phyloP scores from a whole-genome alignment of 2,797 vertebrate genomes.

The Eospalax fontanierii region DNA sequence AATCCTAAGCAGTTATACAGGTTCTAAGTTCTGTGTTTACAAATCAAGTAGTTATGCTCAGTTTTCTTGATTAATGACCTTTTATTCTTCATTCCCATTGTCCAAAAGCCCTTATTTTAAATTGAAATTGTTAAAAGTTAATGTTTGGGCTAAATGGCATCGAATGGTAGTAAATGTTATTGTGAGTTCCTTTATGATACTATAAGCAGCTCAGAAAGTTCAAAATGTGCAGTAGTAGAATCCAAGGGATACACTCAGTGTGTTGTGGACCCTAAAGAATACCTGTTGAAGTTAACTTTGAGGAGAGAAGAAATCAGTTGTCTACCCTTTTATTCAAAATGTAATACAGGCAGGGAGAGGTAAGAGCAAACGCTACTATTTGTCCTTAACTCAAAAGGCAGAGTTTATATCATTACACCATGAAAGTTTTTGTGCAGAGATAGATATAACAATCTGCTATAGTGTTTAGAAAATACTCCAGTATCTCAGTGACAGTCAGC shows the following conservation, averaged over 20 bases:
- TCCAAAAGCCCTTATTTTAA: background rate
- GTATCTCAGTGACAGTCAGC: background rate
- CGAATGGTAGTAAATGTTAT: background rate
- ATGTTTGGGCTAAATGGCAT: background rate
- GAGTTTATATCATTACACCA: background rate
- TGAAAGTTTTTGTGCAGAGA: background rate
- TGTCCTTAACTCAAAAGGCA: background rate
- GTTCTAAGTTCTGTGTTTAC: background rate
- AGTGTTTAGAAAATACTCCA: background rate
- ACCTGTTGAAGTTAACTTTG: background rate
- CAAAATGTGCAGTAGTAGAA: background rate
- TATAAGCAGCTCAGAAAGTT: background rate
- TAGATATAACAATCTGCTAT: background rate
- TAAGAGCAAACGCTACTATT: background rate
- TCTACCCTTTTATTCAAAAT: background rate
- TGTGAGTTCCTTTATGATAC: background rate
- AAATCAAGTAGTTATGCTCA: background rate
- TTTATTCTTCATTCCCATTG: background rate
- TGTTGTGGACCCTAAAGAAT: background rate
- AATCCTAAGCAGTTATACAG: background rate
- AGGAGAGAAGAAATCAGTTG: background rate
- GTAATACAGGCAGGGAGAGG: background rate
- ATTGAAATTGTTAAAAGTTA: background rate
- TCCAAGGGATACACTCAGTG: background rate
- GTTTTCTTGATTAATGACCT: background rate